Conservation (phyloP, 1,140 invertebrate genomes). For the Musca domestica region DNA sequence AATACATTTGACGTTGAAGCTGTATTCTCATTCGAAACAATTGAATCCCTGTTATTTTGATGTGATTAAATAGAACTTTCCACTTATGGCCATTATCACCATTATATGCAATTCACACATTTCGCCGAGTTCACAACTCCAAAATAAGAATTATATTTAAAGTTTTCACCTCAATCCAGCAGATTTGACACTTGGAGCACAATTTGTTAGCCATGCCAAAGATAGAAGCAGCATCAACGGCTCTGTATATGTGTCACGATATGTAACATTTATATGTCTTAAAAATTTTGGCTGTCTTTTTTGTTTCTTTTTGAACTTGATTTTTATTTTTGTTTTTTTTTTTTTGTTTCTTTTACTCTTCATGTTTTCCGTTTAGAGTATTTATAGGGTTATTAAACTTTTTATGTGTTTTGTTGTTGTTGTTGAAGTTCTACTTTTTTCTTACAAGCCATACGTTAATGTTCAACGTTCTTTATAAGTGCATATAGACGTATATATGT, state of each 20-base stretch:
- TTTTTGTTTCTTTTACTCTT: background rate
- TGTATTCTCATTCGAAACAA: too few relatives aligned
- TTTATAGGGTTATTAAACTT: constrained; percentile 22
- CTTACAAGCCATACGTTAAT: background rate
- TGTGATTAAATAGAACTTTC: too few relatives aligned
- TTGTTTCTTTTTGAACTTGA: background rate
- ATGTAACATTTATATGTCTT: too few relatives aligned
- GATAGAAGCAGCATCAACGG: too few relatives aligned
- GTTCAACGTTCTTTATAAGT: too few relatives aligned
- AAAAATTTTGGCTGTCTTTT: background rate
- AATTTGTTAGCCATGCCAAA: too few relatives aligned
- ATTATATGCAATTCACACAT: too few relatives aligned
- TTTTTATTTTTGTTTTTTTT: background rate
- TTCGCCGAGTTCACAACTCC: background rate
- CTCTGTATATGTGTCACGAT: too few relatives aligned
- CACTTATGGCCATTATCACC: too few relatives aligned
- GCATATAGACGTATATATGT: background rate
- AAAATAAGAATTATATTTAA: background rate
- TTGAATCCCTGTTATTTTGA: too few relatives aligned
- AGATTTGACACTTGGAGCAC: background rate
- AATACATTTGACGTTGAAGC: too few relatives aligned
- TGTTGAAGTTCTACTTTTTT: background rate
- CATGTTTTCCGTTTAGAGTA: constrained; percentile 5
- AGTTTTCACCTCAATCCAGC: background rate
- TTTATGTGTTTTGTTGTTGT: too few relatives aligned